Evolutionary conservation across 2,113 vertebrate genomes (phyloP).

Genomic region (Eira barbara): DNA sequence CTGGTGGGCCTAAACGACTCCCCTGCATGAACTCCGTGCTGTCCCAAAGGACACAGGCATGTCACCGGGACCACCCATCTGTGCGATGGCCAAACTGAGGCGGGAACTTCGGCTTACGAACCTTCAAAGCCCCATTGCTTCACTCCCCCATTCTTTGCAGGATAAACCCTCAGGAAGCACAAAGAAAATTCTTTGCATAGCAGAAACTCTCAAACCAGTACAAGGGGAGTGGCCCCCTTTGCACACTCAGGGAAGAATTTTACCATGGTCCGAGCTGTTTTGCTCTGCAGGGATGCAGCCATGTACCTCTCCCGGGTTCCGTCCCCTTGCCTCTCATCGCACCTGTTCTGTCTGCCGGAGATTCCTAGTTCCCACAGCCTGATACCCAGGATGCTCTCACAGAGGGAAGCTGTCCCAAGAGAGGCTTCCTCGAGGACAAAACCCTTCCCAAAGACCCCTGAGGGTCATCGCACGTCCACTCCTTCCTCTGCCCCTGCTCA

Average conservation of each 20-base stretch:
- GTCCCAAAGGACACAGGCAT: background rate
- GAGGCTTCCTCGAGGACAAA: background rate
- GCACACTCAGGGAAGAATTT: background rate
- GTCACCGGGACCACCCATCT: background rate
- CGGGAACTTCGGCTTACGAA: background rate
- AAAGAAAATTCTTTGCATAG: conserved; percentile 72
- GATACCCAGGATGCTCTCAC: background rate
- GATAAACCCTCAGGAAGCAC: conserved; percentile 58
- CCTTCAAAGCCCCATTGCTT: background rate
- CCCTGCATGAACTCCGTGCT: background rate
- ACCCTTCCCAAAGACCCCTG: background rate
- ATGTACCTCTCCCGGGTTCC: background rate
- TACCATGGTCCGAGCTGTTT: background rate
- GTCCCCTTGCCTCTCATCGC: background rate
- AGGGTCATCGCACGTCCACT: background rate
- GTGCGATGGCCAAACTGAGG: background rate
- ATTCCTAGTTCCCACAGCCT: background rate
- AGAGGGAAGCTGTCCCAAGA: background rate
- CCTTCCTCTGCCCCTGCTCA: background rate
- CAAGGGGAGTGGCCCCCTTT: background rate
- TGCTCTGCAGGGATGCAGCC: background rate
- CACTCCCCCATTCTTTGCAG: conserved; percentile 32
- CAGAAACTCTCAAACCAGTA: conserved; percentile 18
- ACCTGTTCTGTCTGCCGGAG: background rate
- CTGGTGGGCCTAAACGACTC: background rate